A percentile compares a stretch with the other conserved stretches of the same genome.
These are phyloP conservation scores for Stichopus horrens DNA, from an alignment of 53 echinoderm and acorn worm species.

Conservation along the genomic window DNA sequence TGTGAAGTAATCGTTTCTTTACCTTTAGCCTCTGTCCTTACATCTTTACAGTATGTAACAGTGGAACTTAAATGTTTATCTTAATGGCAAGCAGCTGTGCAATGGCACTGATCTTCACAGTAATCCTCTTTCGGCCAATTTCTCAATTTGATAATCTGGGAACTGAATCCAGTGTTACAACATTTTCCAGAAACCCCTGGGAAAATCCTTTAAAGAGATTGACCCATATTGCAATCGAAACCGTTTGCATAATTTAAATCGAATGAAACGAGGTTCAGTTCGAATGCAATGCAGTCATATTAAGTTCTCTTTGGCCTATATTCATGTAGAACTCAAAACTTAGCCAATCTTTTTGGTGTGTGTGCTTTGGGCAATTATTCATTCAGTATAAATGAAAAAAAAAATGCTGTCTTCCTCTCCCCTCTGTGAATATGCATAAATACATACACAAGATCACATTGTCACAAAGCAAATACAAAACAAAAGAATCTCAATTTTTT, in stretches of 20 bases:
- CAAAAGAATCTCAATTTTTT: too few relatives aligned
- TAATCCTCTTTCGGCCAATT: too few relatives aligned
- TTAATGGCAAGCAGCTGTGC: too few relatives aligned
- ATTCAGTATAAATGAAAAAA: background rate
- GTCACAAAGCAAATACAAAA: too few relatives aligned
- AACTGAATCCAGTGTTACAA: background rate
- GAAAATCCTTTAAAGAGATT: constrained; percentile 21
- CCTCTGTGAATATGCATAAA: too few relatives aligned
- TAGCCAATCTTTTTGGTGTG: background rate
- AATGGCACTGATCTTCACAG: too few relatives aligned
- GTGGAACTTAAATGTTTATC: too few relatives aligned
- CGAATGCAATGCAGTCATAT: background rate
- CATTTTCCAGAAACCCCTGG: background rate
- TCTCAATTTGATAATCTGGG: too few relatives aligned
- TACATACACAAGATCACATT: too few relatives aligned
- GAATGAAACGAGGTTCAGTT: background rate
- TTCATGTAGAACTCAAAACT: background rate
- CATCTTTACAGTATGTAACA: too few relatives aligned
- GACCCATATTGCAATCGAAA: background rate
- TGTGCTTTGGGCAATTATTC: constrained; percentile 19
- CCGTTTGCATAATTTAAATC: background rate
- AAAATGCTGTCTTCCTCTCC: background rate
- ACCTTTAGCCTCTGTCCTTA: too few relatives aligned
- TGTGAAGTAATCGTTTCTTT: too few relatives aligned
- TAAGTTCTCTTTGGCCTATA: background rate